Base-by-base conservation (phyloP, 1,140 invertebrate species). In the Homalodisca vitripennis region DNA sequence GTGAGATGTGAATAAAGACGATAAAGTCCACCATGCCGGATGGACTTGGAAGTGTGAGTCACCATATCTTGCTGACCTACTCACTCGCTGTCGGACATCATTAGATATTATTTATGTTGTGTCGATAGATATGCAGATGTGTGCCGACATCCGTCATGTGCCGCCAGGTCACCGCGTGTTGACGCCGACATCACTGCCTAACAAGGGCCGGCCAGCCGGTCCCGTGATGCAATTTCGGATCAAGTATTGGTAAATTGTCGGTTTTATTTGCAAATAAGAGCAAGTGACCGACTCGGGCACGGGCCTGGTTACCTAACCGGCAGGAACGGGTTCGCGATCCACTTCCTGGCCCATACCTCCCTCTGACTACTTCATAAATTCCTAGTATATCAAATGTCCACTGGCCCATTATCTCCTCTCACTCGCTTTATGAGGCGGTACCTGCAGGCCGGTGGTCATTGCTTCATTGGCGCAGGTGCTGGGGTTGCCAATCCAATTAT, bases 251-350 rank as follows among this genome's bases (percentile, higher is more conserved):
- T 60, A 60, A 60, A 60, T 60, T 60, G 55, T 60, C 26, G 55
- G 55, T 22, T 60, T 60, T 60, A 60, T 60, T 60, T 27, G 26
- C 55, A 27, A 60, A 60, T 27, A 60, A 60, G 55, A 60, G 55
- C 55, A 60, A 30, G 48, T 51, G 48, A 51, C 48, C n/a, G 48
- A n/a, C 34, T 10, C 20, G 20, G 55, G 1, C 55, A 3, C 55
- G 55, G 55, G 6, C 29, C 55, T 26, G 14, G 48, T 60, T 60
- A 60, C 6, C 24, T 60, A 60, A 60, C 55, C 27, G 10, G 26
- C 14, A 60, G 26, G 55, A 60, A 60, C 55, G 55, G 55, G 55
- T 60, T 29, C 55, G 55, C 24, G 2, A 10, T 26, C 55, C 17
- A 60, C 55, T 60, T 60, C 55, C 55, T 60, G 55, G 3, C 55